These are phyloP conservation scores for Glyphotaelius pellucidus DNA, from an alignment of 2,888 invertebrate genomes.

Conservation along the genomic window DNA sequence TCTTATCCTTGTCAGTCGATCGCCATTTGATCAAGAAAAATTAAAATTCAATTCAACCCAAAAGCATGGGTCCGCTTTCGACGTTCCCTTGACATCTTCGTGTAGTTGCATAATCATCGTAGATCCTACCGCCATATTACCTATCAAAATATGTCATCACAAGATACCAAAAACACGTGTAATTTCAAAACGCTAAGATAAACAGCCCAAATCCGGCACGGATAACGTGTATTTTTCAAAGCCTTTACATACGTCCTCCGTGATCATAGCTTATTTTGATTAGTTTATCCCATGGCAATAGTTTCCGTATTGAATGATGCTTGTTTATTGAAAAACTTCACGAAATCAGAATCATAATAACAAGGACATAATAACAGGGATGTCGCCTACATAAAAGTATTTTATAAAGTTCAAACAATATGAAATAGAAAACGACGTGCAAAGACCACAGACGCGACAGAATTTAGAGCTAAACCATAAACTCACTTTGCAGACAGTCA, in stretches of 20 bases:
- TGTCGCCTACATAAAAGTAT: background rate
- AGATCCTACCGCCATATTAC: background rate
- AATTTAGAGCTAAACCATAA: no score
- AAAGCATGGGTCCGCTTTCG: background rate
- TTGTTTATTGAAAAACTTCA: background rate
- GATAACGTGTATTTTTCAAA: background rate
- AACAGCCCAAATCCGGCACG: background rate
- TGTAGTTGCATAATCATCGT: background rate
- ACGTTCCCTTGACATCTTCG: background rate
- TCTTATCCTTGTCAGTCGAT: background rate
- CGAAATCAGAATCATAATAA: background rate
- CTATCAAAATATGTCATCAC: background rate
- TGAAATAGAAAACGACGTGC: background rate
- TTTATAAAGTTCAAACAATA: background rate
- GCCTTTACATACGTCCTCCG: background rate
- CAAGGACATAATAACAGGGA: background rate
- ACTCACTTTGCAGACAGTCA: no score
- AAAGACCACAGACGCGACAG: no score
- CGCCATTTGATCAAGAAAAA: background rate
- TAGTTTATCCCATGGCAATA: background rate
- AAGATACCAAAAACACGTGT: no score
- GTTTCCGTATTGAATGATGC: background rate
- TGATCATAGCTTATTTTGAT: background rate
- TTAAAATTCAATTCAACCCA: no score
- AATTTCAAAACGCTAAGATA: no score